Conservation (phyloP, 1,140 invertebrate genomes). For the Mya arenaria region DNA sequence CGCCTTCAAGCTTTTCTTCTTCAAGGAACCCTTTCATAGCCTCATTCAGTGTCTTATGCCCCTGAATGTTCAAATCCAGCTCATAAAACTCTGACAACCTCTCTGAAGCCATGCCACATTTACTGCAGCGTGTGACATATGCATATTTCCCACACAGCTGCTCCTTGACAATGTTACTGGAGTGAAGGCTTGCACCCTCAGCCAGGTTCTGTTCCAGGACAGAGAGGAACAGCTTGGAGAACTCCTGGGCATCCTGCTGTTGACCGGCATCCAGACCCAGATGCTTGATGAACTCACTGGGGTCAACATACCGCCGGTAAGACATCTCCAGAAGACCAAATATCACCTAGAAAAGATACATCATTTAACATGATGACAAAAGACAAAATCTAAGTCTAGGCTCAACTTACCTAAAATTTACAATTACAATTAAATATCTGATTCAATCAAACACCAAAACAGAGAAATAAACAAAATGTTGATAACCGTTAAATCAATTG, state of each 20-base stretch:
- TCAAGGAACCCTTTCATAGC: constrained; percentile 86
- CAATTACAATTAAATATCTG: neutral
- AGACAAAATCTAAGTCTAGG: no score
- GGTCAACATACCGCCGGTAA: constrained; percentile 85
- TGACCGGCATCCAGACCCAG: constrained; percentile 86
- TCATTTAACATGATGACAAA: no score
- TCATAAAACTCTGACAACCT: constrained; percentile 86
- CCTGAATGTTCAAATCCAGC: constrained; percentile 85
- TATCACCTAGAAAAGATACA: constrained; percentile 82
- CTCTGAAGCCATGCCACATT: constrained; percentile 84
- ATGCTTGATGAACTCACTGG: constrained; percentile 84
- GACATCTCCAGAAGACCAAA: constrained; percentile 87
- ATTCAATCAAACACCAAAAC: no score
- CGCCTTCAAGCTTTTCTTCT: constrained; percentile 86
- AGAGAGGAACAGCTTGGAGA: constrained; percentile 87
- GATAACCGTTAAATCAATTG: no score
- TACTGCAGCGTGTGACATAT: constrained; percentile 86
- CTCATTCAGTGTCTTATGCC: constrained; percentile 84
- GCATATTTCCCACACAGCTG: constrained; percentile 86
- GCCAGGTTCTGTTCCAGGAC: constrained; percentile 82
- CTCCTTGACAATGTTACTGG: constrained; percentile 84
- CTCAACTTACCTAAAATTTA: neutral
- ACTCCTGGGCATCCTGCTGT: constrained; percentile 89
- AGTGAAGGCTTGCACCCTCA: constrained; percentile 58
- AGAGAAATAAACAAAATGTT: no score